Evolutionary conservation across 2,797 vertebrate genomes (phyloP), one percentile per base, ranked within the genome.

Genomic region (Myotis daubentonii): DNA sequence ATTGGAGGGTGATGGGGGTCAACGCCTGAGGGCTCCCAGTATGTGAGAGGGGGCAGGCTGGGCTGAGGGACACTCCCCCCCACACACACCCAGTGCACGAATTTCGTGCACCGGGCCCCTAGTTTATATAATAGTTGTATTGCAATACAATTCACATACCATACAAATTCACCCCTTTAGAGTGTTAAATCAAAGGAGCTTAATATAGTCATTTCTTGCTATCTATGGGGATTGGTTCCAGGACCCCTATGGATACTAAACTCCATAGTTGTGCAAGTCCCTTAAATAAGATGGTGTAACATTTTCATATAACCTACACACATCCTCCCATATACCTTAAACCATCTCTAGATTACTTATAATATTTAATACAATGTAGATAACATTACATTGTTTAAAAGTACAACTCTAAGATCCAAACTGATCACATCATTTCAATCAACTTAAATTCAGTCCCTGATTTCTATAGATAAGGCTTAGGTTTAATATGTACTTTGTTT

Each of bases 391-490:
- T 83, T 78, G 38, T 55, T 91, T 89, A 79, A 65, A 89, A 95
- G 68, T 36, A 53, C n/a, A 94, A 53, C 10, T 90, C 44, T 95
- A 36, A 85, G 20, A 87, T 75, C 66, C 51, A 95, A 92, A 85
- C 5, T 85, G 44, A 92, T 95, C 41, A 89, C 15, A 65, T 95
- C 92, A 84, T 10, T 83, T 88, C 10, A 88, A 49, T 75, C n/a
- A 57, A 89, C 17, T 94, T 93, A 95, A 74, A 96, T 85, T 83
- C 79, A 85, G 75, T 28, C 25, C 41, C 60, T 92, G 25, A 75
- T 91, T 84, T 94, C 36, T 87, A 71, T 8, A 93, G 23, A 47
- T 22, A 95, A 94, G 33, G 6, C 33, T 90, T 89, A 93, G 81
- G 9, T 7, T 89, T 68, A 91, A 44, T 25, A 78, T 38, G 13